A percentile compares a stretch with the other conserved stretches of the same genome.
Conservation (phyloP, 1,140 invertebrate species). For the Drosophila ficusphila region DNA sequence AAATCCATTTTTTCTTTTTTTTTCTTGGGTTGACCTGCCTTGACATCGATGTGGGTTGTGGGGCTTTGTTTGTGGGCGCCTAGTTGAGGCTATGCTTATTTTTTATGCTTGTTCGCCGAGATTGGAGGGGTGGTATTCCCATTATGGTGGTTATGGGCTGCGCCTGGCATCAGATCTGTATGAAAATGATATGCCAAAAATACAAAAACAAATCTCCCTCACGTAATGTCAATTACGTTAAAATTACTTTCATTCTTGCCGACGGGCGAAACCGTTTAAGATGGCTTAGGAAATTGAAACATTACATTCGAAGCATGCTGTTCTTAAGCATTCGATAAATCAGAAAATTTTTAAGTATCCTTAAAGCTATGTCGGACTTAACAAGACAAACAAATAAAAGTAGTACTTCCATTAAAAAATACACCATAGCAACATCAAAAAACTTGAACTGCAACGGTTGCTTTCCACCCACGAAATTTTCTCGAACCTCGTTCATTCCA, state of each 20-base stretch:
- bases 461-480: slow-evolving; percentile 21
- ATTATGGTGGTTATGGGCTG: slow-evolving; percentile 27
- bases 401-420: not conserved
- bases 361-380: not conserved
- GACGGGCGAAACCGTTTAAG: slow-evolving; percentile 25
- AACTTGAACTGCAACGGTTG: slow-evolving; percentile 29
- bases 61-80: slow-evolving; percentile 11
- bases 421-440: slow-evolving; percentile 4
- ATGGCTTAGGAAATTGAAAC: slow-evolving; percentile 28
- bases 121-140: slow-evolving; percentile 29
- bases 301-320: slow-evolving; percentile 13
- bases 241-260: slow-evolving; percentile 69
- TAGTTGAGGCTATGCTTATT: slow-evolving; percentile 48
- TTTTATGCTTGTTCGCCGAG: slow-evolving; percentile 48
- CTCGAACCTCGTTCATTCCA: slow-evolving; percentile 3
- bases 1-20: slow-evolving; percentile 8
- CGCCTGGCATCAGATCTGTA: slow-evolving; percentile 63
- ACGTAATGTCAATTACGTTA: slow-evolving; percentile 75
- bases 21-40: slow-evolving; percentile 31
- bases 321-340: not conserved
- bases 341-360: not conserved
- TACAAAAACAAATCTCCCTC: slow-evolving; percentile 40
- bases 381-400: not conserved
- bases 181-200: slow-evolving; percentile 65
- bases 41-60: slow-evolving; percentile 27